A percentile compares a stretch with the other conserved stretches of the same genome.
Evolutionary conservation across 1,140 invertebrate species (phyloP).

Genomic region (Dreissena polymorpha): DNA sequence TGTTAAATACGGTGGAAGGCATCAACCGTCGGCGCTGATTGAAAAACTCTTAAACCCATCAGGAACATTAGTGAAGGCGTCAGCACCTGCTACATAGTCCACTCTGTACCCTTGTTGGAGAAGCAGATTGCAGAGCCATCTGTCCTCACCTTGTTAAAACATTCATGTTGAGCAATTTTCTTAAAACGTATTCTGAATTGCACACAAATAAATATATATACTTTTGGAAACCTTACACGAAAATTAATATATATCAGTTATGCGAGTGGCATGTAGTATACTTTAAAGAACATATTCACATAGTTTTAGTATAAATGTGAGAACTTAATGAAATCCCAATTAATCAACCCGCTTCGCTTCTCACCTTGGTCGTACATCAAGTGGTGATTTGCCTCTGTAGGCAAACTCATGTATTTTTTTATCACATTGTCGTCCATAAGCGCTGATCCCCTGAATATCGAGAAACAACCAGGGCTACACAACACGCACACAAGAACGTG

Average conservation of each 20-base stretch:
- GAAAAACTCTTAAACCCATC: conserved; percentile 86
- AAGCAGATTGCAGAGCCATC: conserved; percentile 85
- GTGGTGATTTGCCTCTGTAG: conserved; percentile 83
- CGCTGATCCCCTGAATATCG: conserved; percentile 93
- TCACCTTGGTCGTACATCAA: conserved; percentile 85
- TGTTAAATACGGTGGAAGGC: conserved; percentile 85
- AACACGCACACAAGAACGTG: conserved; percentile 85
- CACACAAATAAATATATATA: too few relatives aligned
- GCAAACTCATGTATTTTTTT: conserved; percentile 91
- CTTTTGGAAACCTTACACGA: too few relatives aligned
- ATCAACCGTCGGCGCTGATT: conserved; percentile 85
- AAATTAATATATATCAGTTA: too few relatives aligned
- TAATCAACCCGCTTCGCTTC: neutral
- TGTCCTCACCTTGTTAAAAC: conserved; percentile 84
- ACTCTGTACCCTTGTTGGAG: conserved; percentile 84
- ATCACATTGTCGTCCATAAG: conserved; percentile 99
- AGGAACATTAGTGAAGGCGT: conserved; percentile 96
- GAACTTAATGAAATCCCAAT: too few relatives aligned
- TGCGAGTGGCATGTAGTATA: too few relatives aligned
- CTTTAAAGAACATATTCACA: too few relatives aligned
- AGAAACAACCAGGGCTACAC: conserved; percentile 95
- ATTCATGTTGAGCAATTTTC: too few relatives aligned
- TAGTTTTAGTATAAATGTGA: too few relatives aligned
- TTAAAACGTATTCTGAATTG: too few relatives aligned
- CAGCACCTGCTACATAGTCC: conserved; percentile 98